Conservation (phyloP, 2,113 vertebrate genomes). For the Trichechus manatus region DNA sequence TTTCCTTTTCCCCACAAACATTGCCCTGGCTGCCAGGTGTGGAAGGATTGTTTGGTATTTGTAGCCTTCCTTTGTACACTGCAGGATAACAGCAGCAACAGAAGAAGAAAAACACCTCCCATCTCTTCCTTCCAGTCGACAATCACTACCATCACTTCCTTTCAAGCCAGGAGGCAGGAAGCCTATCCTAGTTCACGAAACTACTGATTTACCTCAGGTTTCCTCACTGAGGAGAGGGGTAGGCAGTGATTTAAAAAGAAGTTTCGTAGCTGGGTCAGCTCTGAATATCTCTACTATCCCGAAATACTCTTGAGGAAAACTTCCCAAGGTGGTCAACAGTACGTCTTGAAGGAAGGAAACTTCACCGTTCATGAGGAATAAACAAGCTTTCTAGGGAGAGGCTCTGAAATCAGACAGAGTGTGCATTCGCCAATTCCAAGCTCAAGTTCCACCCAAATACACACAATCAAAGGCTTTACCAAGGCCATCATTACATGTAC, state of each 20-base stretch:
- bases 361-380: background rate
- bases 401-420: slow-evolving; percentile 62
- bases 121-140: slow-evolving; percentile 71
- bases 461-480: slow-evolving; percentile 76
- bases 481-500: slow-evolving; percentile 67
- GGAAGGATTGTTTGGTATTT: slow-evolving; percentile 68
- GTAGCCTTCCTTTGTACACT: slow-evolving; percentile 57
- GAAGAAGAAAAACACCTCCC: slow-evolving; percentile 41
- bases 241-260: background rate
- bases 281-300: background rate
- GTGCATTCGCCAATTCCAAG: slow-evolving; percentile 71
- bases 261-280: background rate
- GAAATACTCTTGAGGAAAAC: background rate
- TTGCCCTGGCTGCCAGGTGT: slow-evolving; percentile 62
- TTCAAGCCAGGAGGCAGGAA: slow-evolving; percentile 67
- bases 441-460: slow-evolving; percentile 81
- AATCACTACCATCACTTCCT: slow-evolving; percentile 59
- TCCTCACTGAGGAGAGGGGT: background rate
- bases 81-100: slow-evolving; percentile 64
- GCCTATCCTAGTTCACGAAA: background rate
- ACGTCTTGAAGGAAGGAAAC: slow-evolving; percentile 21
- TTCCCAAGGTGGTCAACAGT: background rate
- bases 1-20: slow-evolving; percentile 68
- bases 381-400: slow-evolving; percentile 74
- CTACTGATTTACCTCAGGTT: background rate